Evolutionary conservation across 2,888 invertebrate genomes (phyloP).

Genomic region (Pristionchus fissidentatus): DNA sequence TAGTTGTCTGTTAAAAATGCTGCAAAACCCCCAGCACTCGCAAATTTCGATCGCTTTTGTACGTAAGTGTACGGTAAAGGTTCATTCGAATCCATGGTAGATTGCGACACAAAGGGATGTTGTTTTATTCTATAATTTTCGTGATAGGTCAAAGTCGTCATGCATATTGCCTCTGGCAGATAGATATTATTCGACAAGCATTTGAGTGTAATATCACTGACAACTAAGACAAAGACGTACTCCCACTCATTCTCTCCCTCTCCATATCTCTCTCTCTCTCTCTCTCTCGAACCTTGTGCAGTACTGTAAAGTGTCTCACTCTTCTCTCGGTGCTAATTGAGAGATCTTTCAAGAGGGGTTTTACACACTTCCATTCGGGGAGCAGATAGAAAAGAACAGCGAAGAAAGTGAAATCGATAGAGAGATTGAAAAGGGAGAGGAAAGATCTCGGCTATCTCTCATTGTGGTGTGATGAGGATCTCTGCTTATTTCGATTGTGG

Average conservation of each 20-base stretch:
- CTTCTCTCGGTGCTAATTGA: neutral
- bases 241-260: neutral
- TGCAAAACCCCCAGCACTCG: conserved; percentile 34
- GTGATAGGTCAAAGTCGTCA: too few relatives aligned
- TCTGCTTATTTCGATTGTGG: too few relatives aligned
- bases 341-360: conserved; percentile 26
- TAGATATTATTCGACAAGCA: too few relatives aligned
- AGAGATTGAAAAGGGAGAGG: conserved; percentile 8
- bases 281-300: conserved; percentile 5
- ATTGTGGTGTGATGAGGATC: too few relatives aligned
- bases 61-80: conserved; percentile 34
- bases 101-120: neutral
- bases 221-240: too few relatives aligned
- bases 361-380: conserved; percentile 8
- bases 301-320: conserved; percentile 13
- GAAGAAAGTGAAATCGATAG: conserved; percentile 29
- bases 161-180: too few relatives aligned
- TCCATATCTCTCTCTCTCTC: too few relatives aligned
- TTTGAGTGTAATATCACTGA: too few relatives aligned
- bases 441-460: too few relatives aligned
- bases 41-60: conserved; percentile 14
- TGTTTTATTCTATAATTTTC: too few relatives aligned
- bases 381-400: conserved; percentile 25
- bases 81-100: conserved; percentile 4
- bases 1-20: neutral